Base-by-base conservation (phyloP, 2,888 invertebrate genomes). In the Allacma fusca region DNA sequence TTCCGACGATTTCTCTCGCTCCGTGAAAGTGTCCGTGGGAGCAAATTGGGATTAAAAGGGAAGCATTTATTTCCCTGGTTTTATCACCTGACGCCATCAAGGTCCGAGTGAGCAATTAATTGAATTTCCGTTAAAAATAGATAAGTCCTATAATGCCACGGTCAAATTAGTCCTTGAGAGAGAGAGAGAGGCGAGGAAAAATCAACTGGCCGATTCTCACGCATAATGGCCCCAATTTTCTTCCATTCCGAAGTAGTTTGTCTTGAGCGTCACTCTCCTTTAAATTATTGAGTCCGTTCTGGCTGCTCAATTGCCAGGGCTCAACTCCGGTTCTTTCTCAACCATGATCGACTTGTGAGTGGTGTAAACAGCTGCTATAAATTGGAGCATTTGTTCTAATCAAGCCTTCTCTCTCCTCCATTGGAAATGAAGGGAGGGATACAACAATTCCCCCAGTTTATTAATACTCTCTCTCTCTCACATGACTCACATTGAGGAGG, bases 181-280 rank as follows among this genome's bases (percentile, higher is more conserved):
- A 34, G 19, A 5, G 69, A 43, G n/a, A n/a, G n/a, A n/a, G n/a
- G n/a, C n/a, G 23, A 44, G 71, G 26, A 71, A 71, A 44, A 57
- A 71, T 71, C 57, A 50, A 71, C 26, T 71, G 71, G 69, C 1
- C 24, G 43, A 69, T 69, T 69, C 69, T 69, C 69, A 69, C 69
- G 69, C 43, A 43, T 69, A 69, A 69, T 69, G 44, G 43, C 69
- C 43, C 34, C 44, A 69, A 69, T 69, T 69, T 69, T 34, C 44
- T 69, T 23, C 69, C 23, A 43, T 69, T 69, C 40, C n/a, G 13
- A 34, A 23, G 43, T 43, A 19, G 40, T 43, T 24, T 69, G 28
- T 69, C 69, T 69, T 34, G 19, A 69, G 24, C 40, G 69, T 69
- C 69, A 7, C n/a, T 43, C 40, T 43, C 40, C 28, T 26, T 68